Percentiles rank a stretch among this genome's conserved stretches.
Evolutionary conservation across 2,797 vertebrate genomes (phyloP).

Genomic region (Carcharodon carcharias): DNA sequence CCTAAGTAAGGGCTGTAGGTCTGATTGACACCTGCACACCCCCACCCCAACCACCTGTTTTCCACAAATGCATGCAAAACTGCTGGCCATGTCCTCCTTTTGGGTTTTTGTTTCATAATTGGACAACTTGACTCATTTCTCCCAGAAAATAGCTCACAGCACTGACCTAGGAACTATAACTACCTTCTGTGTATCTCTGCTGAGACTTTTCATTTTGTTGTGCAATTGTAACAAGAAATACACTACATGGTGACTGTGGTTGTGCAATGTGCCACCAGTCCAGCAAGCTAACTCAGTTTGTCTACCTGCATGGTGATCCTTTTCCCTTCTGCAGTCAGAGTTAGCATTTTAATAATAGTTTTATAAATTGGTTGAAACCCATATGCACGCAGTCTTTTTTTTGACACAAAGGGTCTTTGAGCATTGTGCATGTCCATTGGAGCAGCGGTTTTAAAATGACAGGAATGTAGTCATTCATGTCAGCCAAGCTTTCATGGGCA

Average conservation of each 20-base stretch:
- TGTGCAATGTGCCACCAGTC: neutral
- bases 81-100: neutral
- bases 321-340: neutral
- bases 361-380: neutral
- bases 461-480: neutral
- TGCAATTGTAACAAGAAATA: neutral
- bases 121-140: neutral
- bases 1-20: neutral
- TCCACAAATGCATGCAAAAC: neutral
- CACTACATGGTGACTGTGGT: neutral
- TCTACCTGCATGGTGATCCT: neutral
- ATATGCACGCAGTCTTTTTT: neutral
- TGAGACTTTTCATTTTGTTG: neutral
- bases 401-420: neutral
- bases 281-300: neutral
- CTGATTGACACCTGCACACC: neutral
- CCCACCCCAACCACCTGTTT: neutral
- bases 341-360: neutral
- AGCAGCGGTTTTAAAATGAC: neutral
- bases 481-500: neutral
- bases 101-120: neutral
- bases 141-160: neutral
- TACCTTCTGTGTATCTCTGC: neutral
- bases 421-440: neutral
- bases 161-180: neutral